Evolutionary conservation across 2,888 invertebrate species (phyloP).

Genomic region (Graphium colonna): DNA sequence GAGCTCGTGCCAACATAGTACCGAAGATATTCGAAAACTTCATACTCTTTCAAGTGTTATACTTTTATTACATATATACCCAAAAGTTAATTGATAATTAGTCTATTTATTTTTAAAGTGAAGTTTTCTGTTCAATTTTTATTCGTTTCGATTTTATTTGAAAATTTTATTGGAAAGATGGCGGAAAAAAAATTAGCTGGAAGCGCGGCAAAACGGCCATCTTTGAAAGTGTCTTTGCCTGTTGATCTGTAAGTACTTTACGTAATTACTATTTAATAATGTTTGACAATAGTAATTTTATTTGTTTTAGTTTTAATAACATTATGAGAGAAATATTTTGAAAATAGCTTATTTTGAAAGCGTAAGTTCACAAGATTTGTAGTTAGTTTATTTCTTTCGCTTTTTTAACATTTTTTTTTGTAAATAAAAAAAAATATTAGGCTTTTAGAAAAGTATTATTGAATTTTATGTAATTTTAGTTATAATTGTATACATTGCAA

Average conservation of each 20-base stretch:
- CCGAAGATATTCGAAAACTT: neutral
- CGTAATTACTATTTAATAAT: too few relatives aligned
- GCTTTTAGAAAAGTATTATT: too few relatives aligned
- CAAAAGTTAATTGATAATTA: neutral
- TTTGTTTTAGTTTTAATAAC: too few relatives aligned
- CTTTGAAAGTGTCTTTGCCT: conserved; percentile 1
- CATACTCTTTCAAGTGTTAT: neutral
- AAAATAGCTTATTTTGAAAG: too few relatives aligned
- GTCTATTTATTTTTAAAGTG: neutral
- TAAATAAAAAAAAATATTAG: too few relatives aligned
- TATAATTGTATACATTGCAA: too few relatives aligned
- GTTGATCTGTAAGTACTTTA: conserved; percentile 11
- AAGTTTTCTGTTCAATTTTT: neutral
- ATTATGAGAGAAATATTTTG: too few relatives aligned
- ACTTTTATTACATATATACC: neutral
- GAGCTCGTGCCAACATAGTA: neutral
- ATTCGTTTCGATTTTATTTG: neutral
- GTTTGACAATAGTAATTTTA: too few relatives aligned
- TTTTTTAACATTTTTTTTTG: too few relatives aligned
- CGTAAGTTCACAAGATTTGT: too few relatives aligned
- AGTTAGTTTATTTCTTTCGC: too few relatives aligned
- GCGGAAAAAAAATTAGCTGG: neutral
- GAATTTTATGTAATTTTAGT: too few relatives aligned
- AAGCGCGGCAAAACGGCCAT: neutral
- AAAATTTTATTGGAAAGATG: neutral